Percentiles rank a stretch among this genome's conserved stretches.
These are phyloP conservation scores for Rhingia campestris DNA, from an alignment of 2,888 invertebrate genomes.

Conservation along the genomic window DNA sequence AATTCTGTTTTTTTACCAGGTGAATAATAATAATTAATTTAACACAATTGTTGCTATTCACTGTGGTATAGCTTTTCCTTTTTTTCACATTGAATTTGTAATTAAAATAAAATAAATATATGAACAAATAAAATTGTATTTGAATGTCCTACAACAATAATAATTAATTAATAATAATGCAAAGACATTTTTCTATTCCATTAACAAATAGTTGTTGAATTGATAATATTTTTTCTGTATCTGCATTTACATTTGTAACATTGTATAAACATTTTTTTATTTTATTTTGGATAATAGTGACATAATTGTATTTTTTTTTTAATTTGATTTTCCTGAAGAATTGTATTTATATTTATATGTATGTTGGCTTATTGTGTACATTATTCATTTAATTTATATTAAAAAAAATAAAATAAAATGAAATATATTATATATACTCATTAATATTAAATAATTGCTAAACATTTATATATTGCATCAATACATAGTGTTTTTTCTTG, in stretches of 20 bases:
- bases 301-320: conserved; percentile 51
- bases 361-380: conserved; percentile 72
- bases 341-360: conserved; percentile 51
- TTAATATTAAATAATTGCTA: conserved; percentile 33
- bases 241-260: conserved; percentile 68
- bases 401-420: conserved; percentile 11
- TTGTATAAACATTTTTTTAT: conserved; percentile 54
- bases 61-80: conserved; percentile 55
- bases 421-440: conserved; percentile 38
- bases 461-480: conserved; percentile 53
- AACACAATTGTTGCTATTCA: conserved; percentile 55
- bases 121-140: conserved; percentile 41
- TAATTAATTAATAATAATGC: conserved; percentile 52
- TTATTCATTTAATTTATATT: conserved; percentile 62
- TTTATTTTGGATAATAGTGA: conserved; percentile 10
- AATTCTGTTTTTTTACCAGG: conserved; percentile 27
- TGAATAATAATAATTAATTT: conserved; percentile 49
- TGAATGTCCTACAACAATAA: conserved; percentile 52
- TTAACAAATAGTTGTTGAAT: conserved; percentile 63
- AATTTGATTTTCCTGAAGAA: conserved; percentile 27
- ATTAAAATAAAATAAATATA: conserved; percentile 34
- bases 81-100: conserved; percentile 54
- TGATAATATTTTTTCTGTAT: conserved; percentile 47
- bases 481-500: conserved; percentile 52
- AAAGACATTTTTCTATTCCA: conserved; percentile 50